These are phyloP conservation scores for Macaria notata DNA, from an alignment of 2,888 invertebrate species.

Conservation along the genomic window DNA sequence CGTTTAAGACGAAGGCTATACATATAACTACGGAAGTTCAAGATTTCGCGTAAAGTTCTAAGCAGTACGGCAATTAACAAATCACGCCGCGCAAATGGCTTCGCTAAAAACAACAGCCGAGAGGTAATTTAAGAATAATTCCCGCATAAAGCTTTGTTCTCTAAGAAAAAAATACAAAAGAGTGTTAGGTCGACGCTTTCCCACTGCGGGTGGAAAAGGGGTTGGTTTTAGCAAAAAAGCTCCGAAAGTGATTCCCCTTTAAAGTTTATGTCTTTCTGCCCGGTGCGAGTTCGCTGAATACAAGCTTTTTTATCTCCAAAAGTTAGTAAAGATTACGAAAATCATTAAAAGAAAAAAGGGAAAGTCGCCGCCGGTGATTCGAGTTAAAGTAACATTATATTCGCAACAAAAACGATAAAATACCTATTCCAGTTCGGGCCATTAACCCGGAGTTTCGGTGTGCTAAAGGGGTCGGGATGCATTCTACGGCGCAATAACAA, in stretches of 20 bases:
- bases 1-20: too few relatives aligned
- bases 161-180: conserved; percentile 32
- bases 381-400: conserved; percentile 30
- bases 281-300: conserved; percentile 36
- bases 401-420: conserved; percentile 32
- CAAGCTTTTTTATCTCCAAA: conserved; percentile 36
- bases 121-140: conserved; percentile 28
- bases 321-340: conserved; percentile 36
- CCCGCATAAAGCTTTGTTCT: conserved; percentile 30
- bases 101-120: conserved; percentile 15
- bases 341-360: conserved; percentile 33
- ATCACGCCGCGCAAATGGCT: conserved; percentile 12
- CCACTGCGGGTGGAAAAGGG: conserved; percentile 34
- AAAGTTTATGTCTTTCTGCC: conserved; percentile 38
- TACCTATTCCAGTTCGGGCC: conserved; percentile 34
- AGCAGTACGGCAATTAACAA: conserved; percentile 6
- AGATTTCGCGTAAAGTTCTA: neutral
- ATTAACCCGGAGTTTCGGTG: conserved; percentile 39
- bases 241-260: conserved; percentile 36
- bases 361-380: conserved; percentile 23
- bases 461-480: conserved; percentile 43
- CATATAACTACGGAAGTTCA: too few relatives aligned
- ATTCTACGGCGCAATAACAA: conserved; percentile 54
- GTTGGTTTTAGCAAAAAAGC: conserved; percentile 34
- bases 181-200: conserved; percentile 33